Evolutionary conservation across 2,888 invertebrate species (phyloP), one percentile per base, ranked within the genome.

Genomic region (Phlogophora meticulosa): DNA sequence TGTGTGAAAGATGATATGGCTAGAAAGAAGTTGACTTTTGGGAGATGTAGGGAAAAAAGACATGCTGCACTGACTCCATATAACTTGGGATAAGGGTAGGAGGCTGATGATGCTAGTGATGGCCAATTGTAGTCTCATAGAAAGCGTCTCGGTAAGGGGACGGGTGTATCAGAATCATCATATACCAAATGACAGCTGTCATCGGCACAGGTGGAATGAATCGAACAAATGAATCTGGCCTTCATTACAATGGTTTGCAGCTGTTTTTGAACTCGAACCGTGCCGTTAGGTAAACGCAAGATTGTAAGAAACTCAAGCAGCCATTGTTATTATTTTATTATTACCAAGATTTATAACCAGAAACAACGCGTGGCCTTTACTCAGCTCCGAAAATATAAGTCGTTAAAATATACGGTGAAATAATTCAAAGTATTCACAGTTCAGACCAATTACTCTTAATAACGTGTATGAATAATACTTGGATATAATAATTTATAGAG

Each of bases 321-420:
- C 51, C 46, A 52, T 62, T 62, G 53, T 70, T 70, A 55, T 63
- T 57, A 62, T 60, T 51, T 64, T 60, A 64, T 68, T 73, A 74
- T 66, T 55, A n/a, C 57, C 10, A 42, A 46, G 52, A 71, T 72
- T 66, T 76, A 76, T 56, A 46, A 59, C 55, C 58, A 67, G 57
- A 51, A 63, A 53, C 42, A 46, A 28, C 34, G 61, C 53, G 59
- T 53, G 66, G 66, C 43, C 53, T 62, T 63, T 63, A 51, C 42
- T 15, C 45, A 13, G 13, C 48, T 59, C 62, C 48, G 53, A 74
- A 75, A 77, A 78, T 73, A 62, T 46, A 72, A 53, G 45, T 60
- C 46, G 48, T 74, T 65, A 61, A 22, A 70, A 57, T 40, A 48
- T 24, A 62, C 48, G 10, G n/a, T 20, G 42, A 65, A 65, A 61